Evolutionary conservation across 1,140 invertebrate species (phyloP).

Genomic region (Andrena cerasifolii): DNA sequence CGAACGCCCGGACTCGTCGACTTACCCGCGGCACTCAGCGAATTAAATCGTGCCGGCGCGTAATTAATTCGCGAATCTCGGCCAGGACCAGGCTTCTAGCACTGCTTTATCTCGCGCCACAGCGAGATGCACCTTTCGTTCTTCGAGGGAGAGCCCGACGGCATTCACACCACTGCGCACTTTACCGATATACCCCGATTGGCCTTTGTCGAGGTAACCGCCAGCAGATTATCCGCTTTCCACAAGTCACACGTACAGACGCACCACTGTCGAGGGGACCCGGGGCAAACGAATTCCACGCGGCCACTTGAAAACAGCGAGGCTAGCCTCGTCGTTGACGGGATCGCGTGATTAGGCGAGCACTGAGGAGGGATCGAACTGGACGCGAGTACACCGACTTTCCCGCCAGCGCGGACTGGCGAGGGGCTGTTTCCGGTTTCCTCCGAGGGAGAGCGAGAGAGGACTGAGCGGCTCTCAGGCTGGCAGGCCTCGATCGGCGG

Average conservation of each 20-base stretch:
- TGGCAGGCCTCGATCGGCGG: conserved; percentile 57
- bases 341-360: too few species aligned
- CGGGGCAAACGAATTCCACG: conserved; percentile 4
- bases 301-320: not conserved
- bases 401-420: conserved; percentile 63
- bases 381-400: conserved; percentile 39
- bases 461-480: conserved; percentile 71
- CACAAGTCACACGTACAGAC: conserved; percentile 9
- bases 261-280: not conserved
- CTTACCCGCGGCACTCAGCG: conserved; percentile 18
- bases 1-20: not conserved
- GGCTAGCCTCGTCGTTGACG: too few species aligned
- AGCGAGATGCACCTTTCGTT: too few species aligned
- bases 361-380: not conserved
- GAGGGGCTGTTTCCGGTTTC: conserved; percentile 63
- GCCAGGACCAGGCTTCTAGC: conserved; percentile 9
- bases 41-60: conserved; percentile 26
- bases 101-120: conserved; percentile 12
- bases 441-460: conserved; percentile 69
- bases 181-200: conserved; percentile 6
- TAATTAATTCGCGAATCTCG: conserved; percentile 48
- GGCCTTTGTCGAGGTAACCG: too few species aligned
- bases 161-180: conserved; percentile 8
- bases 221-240: too few species aligned
- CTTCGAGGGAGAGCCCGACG: not conserved